Evolutionary conservation across 2,797 vertebrate genomes (phyloP), one percentile per base, ranked within the genome.

Genomic region (Erethizon dorsatum): DNA sequence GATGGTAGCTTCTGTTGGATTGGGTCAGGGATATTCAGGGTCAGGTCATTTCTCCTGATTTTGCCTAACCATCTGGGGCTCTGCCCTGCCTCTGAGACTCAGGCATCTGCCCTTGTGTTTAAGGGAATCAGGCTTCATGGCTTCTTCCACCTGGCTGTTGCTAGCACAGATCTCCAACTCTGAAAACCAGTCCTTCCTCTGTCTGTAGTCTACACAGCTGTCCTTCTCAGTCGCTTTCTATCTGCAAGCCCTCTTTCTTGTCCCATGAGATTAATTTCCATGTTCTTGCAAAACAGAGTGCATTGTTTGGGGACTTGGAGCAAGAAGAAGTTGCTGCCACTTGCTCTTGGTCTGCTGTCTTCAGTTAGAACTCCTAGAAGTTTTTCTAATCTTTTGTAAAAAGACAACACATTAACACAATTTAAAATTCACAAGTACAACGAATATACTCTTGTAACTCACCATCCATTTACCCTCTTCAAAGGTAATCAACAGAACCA

Each of bases 351-450:
- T 52, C 56, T 78, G 59, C 80, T 9, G 2, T 90, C 92, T 94
- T 78, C 73, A 94, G 1, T 41, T 90, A 24, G 54, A 88, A 71
- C 13, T 31, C 50, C 45, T 47, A 2, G 33, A 83, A 78, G 1
- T 9, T 45, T 28, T 33, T 37, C 45, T 8, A 7, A 37, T 6
- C 41, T 11, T 20, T 20, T 83, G 92, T 90, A 0, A 91, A 71
- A 37, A 22, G 2, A 20, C 50, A 56, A 54, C 45, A 41, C 37
- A 61, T 92, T 95, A 31, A 84, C 28, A 11, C 31, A 3, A 31
- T 90, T 90, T 50, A 92, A 41, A 95, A 80, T 91, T 91, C 52
- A 93, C 7, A 56, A 94, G 17, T 75, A 59, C 12, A 82, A 87
- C 78, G 10, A 1, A 9, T 71, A 0, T 52, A 65, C 1, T 6